Conservation (phyloP, 2,888 invertebrate genomes). For the Chrysodeixis includens region DNA sequence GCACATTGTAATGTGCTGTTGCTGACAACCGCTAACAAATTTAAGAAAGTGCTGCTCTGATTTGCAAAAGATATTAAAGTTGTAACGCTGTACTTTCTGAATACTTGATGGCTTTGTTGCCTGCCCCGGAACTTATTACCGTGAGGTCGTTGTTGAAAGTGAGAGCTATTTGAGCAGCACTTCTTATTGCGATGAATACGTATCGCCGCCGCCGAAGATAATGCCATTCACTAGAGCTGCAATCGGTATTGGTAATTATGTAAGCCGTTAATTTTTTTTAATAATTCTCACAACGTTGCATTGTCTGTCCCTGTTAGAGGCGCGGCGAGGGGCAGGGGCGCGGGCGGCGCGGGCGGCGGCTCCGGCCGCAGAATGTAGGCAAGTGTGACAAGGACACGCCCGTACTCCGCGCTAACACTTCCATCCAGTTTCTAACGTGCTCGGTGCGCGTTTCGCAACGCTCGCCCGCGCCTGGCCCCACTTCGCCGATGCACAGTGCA, state of each 20-base stretch:
- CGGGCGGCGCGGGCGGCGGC: conserved; percentile 79
- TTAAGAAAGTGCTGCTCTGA: conserved; percentile 58
- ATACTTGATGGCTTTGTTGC: conserved; percentile 10
- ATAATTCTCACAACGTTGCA: conserved; percentile 80
- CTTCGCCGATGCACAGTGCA: conserved; percentile 79
- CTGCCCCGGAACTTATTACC: conserved; percentile 18
- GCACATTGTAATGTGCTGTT: conserved; percentile 64
- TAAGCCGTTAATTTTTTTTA: conserved; percentile 75
- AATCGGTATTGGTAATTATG: conserved; percentile 60
- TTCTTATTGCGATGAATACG: conserved; percentile 28
- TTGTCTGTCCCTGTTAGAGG: conserved; percentile 83
- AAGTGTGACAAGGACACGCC: conserved; percentile 89
- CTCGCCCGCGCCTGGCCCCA: conserved; percentile 75
- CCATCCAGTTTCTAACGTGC: conserved; percentile 89
- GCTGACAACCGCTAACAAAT: conserved; percentile 28
- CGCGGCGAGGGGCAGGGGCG: conserved; percentile 69
- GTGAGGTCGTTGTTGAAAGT: conserved; percentile 32
- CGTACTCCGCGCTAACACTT: conserved; percentile 87
- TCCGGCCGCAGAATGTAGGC: conserved; percentile 87
- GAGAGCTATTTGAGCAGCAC: conserved; percentile 38
- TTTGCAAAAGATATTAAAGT: conserved; percentile 25
- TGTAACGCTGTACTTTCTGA: conserved; percentile 37
- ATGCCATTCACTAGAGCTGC: conserved; percentile 33
- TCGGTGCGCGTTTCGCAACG: conserved; percentile 86
- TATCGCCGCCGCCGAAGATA: conserved; percentile 16